Percentiles rank a stretch among this genome's conserved stretches.
Conservation (phyloP, 2,797 vertebrate species). For the Alcedo quadribrachys region DNA sequence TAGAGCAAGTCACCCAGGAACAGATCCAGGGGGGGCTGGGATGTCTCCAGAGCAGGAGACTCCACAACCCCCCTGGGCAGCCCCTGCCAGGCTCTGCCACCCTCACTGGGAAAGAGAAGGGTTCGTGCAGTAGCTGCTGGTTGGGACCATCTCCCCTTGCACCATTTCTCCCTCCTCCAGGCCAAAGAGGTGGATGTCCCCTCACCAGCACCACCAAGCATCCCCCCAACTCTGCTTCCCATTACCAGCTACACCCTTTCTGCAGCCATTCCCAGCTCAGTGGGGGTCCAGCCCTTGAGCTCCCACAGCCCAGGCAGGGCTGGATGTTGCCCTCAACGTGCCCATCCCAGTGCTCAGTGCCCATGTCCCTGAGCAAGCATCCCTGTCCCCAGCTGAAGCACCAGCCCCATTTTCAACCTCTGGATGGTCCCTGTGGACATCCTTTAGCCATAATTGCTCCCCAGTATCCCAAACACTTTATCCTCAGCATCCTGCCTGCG, state of each 20-base stretch:
- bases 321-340: not conserved
- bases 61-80: no score
- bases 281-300: not conserved
- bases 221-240: not conserved
- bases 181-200: not conserved
- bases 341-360: not conserved
- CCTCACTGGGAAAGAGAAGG: not conserved
- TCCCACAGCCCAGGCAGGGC: not conserved
- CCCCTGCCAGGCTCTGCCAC: no score
- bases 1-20: no score
- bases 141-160: not conserved
- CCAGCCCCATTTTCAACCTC: not conserved
- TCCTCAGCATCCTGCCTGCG: not conserved
- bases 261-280: not conserved
- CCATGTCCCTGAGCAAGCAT: accelerated
- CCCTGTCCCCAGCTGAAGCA: accelerated
- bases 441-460: not conserved
- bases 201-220: accelerated
- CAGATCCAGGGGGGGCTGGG: no score
- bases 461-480: not conserved
- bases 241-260: accelerated
- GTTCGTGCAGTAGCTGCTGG: not conserved
- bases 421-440: accelerated
- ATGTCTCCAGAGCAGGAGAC: no score
- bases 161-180: not conserved